phyloP scores from a whole-genome alignment of 2,888 invertebrate species.

The Lacanobia wlatinum region DNA sequence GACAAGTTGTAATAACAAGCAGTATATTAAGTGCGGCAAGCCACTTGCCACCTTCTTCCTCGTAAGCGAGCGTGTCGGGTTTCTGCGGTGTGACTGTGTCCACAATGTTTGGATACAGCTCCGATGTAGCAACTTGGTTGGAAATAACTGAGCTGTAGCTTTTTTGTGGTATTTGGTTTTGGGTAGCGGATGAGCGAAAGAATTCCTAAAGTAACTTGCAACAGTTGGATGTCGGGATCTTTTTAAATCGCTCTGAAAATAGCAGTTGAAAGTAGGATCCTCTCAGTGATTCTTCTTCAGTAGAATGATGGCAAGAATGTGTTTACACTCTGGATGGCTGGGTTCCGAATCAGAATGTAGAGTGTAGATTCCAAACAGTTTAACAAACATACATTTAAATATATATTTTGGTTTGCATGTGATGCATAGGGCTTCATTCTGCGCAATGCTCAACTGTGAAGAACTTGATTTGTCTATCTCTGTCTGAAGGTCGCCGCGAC shows the following conservation, averaged over 20 bases:
- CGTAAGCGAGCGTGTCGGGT: conserved; percentile 73
- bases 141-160: conserved; percentile 9
- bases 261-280: neutral
- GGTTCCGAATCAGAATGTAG: neutral
- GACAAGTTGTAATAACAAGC: conserved; percentile 87
- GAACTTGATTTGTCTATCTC: no score
- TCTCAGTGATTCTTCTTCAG: neutral
- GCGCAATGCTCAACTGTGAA: neutral
- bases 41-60: conserved; percentile 62
- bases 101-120: conserved; percentile 43
- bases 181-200: conserved; percentile 9
- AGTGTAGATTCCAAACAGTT: neutral
- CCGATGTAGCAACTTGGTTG: conserved; percentile 48
- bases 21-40: conserved; percentile 77
- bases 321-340: neutral
- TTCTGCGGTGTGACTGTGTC: conserved; percentile 48
- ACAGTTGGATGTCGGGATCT: neutral
- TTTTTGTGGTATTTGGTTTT: conserved; percentile 13
- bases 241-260: neutral
- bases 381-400: neutral
- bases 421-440: neutral
- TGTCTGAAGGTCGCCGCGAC: neutral
- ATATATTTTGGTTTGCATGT: no score
- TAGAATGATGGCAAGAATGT: neutral
- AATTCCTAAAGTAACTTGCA: conserved; percentile 22